These are phyloP conservation scores for Triplophysa tibetana DNA, from an alignment of 2,113 vertebrate species.

Conservation along the genomic window DNA sequence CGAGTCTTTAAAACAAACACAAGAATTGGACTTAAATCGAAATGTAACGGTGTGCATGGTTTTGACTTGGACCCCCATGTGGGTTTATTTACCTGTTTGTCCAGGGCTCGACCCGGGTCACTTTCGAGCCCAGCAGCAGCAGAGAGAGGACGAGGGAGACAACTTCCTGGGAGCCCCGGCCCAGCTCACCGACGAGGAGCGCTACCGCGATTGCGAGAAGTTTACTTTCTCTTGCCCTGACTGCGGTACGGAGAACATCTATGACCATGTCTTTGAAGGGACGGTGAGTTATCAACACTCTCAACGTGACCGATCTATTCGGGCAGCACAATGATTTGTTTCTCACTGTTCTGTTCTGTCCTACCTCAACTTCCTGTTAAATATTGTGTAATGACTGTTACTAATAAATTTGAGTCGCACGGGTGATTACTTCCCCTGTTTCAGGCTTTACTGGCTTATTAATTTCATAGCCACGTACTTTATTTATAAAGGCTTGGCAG, in stretches of 20 bases:
- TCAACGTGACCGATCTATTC: conserved; percentile 14
- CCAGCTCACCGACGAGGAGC: conserved; percentile 94
- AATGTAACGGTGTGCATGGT: neutral
- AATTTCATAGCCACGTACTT: conserved; percentile 7
- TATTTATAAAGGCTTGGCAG: conserved; percentile 41
- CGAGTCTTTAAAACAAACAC: neutral
- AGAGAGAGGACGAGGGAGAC: conserved; percentile 90
- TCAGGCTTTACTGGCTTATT: conserved; percentile 18
- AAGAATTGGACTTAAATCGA: neutral
- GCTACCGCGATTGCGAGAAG: conserved; percentile 89
- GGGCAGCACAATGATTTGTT: conserved; percentile 29
- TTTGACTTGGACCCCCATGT: neutral
- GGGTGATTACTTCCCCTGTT: conserved; percentile 33
- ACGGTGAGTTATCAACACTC: conserved; percentile 78
- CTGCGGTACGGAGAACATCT: conserved; percentile 90
- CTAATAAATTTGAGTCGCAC: conserved; percentile 27
- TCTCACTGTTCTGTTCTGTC: neutral
- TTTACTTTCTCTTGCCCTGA: conserved; percentile 88
- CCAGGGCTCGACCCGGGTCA: conserved; percentile 92
- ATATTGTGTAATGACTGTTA: conserved; percentile 39
- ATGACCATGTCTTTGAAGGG: conserved; percentile 88
- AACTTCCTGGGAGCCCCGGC: conserved; percentile 82
- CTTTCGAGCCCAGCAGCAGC: conserved; percentile 86
- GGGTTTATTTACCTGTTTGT: conserved; percentile 34
- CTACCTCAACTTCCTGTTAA: conserved; percentile 17